Conservation (phyloP, 2,113 vertebrate genomes). For the Lethenteron reissneri region DNA sequence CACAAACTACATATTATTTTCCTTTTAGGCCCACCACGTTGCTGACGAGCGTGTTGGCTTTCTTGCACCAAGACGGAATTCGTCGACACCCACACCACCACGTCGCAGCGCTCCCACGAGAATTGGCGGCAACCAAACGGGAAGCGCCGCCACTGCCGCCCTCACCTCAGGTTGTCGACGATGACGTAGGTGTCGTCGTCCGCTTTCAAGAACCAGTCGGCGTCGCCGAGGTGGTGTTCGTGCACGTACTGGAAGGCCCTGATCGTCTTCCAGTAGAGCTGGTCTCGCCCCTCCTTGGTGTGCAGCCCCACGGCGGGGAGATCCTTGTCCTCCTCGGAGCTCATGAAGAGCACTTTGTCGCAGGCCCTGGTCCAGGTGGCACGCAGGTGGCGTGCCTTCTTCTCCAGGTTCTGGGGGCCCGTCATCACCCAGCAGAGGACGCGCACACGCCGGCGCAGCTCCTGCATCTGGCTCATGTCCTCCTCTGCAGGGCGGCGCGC, state of each 20-base stretch:
- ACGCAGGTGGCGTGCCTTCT: conserved; percentile 21
- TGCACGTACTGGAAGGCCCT: conserved; percentile 32
- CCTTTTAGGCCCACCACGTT: too few relatives aligned
- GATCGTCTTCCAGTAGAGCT: conserved; percentile 39
- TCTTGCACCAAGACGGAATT: too few relatives aligned
- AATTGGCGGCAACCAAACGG: too few relatives aligned
- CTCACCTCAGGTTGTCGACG: conserved; percentile 28
- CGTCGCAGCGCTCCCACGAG: too few relatives aligned
- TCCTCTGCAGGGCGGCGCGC: too few relatives aligned
- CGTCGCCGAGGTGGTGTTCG: conserved; percentile 24
- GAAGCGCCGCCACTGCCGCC: too few relatives aligned
- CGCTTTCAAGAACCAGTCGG: conserved; percentile 39
- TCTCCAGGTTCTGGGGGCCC: conserved; percentile 20
- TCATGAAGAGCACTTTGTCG: conserved; percentile 32
- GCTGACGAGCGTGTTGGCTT: too few relatives aligned
- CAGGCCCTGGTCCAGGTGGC: conserved; percentile 29
- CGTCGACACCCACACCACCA: too few relatives aligned
- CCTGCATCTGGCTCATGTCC: too few relatives aligned
- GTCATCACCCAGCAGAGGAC: conserved; percentile 42
- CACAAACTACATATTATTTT: too few relatives aligned
- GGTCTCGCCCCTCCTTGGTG: conserved; percentile 27
- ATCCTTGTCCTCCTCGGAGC: conserved; percentile 16
- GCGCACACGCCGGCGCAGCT: conserved; percentile 13
- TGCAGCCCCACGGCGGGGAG: conserved; percentile 29
- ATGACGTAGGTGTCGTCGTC: conserved; percentile 32